A percentile compares a stretch with the other conserved stretches of the same genome.
Conservation (phyloP, 2,797 vertebrate species). For the Lemur catta region DNA sequence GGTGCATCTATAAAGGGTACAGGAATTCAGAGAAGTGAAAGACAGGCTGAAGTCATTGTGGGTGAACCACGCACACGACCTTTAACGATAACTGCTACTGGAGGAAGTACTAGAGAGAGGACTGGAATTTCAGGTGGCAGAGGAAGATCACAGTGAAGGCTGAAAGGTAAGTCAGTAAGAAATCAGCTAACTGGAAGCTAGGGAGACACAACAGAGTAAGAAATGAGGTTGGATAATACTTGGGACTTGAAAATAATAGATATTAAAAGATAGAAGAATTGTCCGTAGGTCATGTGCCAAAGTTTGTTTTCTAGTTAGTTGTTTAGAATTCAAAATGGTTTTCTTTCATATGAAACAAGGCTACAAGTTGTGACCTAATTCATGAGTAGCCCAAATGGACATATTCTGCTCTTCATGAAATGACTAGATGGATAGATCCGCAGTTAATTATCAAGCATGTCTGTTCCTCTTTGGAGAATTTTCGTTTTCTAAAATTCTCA, state of each 20-base stretch:
- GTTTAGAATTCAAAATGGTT: not conserved
- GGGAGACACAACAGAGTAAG: not conserved
- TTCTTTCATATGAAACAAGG: not conserved
- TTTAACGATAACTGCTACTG: not conserved
- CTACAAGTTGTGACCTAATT: not conserved
- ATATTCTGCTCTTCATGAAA: not conserved
- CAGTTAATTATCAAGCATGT: not conserved
- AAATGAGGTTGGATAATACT: not conserved
- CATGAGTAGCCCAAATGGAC: not conserved
- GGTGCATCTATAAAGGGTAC: not conserved
- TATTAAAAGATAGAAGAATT: not conserved
- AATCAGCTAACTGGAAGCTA: not conserved
- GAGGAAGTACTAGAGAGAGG: not conserved
- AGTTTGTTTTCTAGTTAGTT: not conserved
- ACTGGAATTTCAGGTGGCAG: not conserved
- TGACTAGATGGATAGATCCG: not conserved
- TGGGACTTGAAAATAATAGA: not conserved
- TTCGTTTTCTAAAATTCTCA: not conserved
- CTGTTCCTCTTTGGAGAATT: not conserved
- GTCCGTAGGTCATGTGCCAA: not conserved
- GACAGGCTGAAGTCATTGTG: not conserved
- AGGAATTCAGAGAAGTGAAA: not conserved
- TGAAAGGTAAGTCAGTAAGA: not conserved
- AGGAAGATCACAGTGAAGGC: not conserved
- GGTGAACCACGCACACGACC: not conserved